A percentile compares a stretch with the other conserved stretches of the same genome.
Evolutionary conservation across 1,140 invertebrate species (phyloP).

Genomic region (Wiebesia pumilae): DNA sequence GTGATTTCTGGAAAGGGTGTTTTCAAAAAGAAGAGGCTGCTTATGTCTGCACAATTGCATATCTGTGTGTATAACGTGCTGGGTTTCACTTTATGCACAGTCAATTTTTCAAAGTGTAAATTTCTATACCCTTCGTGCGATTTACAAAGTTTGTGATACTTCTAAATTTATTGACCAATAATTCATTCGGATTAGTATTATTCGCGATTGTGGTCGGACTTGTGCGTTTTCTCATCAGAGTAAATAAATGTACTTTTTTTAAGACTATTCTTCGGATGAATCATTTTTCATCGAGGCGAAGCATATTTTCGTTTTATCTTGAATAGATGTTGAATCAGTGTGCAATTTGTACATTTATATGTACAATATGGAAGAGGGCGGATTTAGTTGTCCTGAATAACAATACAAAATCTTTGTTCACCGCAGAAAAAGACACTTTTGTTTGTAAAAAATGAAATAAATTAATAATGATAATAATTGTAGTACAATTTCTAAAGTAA

Average conservation of each 20-base stretch:
- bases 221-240: slow-evolving; percentile 3
- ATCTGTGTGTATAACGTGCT: slow-evolving; percentile 1
- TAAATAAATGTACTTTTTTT: slow-evolving; percentile 33
- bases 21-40: background rate
- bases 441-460: too few relatives aligned
- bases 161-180: slow-evolving; percentile 35
- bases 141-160: slow-evolving; percentile 23
- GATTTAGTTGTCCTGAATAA: too few relatives aligned
- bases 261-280: background rate
- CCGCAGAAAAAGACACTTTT: too few relatives aligned
- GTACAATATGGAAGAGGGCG: too few relatives aligned
- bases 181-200: slow-evolving; percentile 35
- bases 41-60: background rate
- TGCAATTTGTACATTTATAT: too few relatives aligned
- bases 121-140: slow-evolving; percentile 7
- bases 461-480: too few relatives aligned
- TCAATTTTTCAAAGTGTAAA: slow-evolving; percentile 44
- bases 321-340: too few relatives aligned
- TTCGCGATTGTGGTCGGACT: background rate
- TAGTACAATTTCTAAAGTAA: too few relatives aligned
- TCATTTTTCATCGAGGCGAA: too few relatives aligned
- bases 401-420: too few relatives aligned
- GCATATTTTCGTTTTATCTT: too few relatives aligned
- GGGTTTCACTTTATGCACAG: background rate
- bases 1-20: background rate